Percentiles rank a stretch among this genome's conserved stretches.
These are phyloP conservation scores for Euura lappo DNA, from an alignment of 1,140 invertebrate genomes.

Conservation along the genomic window DNA sequence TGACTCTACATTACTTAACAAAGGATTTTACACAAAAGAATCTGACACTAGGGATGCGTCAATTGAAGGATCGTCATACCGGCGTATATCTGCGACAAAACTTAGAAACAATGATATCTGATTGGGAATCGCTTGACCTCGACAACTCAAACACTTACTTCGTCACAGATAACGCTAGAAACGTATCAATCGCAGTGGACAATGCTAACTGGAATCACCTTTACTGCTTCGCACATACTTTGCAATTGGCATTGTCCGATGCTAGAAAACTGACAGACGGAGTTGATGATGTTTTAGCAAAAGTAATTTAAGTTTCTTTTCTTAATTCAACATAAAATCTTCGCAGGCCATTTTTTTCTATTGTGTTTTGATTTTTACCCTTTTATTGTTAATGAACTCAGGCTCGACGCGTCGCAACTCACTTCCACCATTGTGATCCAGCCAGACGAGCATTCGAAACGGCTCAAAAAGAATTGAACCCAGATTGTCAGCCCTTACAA, in stretches of 20 bases:
- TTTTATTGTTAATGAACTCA: not conserved
- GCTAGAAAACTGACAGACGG: not conserved
- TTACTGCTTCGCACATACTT: conserved; percentile 21
- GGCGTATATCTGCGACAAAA: conserved; percentile 4
- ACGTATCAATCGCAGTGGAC: conserved; percentile 11
- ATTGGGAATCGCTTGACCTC: conserved; percentile 11
- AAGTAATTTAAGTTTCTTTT: not conserved
- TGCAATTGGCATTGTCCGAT: conserved; percentile 14
- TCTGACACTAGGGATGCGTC: conserved; percentile 9
- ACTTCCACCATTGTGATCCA: conserved; percentile 21
- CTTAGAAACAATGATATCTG: conserved; percentile 12
- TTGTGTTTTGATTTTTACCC: not conserved
- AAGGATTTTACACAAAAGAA: conserved; percentile 12
- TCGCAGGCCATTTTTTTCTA: not conserved
- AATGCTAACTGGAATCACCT: conserved; percentile 9
- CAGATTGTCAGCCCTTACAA: not conserved
- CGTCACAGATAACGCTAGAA: conserved; percentile 21
- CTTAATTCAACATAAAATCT: not conserved
- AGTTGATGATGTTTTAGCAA: not conserved
- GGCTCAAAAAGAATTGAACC: conserved; percentile 9
- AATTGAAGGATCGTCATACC: conserved; percentile 19
- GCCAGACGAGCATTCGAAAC: conserved; percentile 8
- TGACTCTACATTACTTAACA: conserved; percentile 20
- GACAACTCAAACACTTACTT: conserved; percentile 9
- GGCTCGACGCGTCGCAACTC: conserved; percentile 14